A percentile compares a stretch with the other conserved stretches of the same genome.
Conservation (phyloP, 2,797 vertebrate species). For the Sebastes flavidus region DNA sequence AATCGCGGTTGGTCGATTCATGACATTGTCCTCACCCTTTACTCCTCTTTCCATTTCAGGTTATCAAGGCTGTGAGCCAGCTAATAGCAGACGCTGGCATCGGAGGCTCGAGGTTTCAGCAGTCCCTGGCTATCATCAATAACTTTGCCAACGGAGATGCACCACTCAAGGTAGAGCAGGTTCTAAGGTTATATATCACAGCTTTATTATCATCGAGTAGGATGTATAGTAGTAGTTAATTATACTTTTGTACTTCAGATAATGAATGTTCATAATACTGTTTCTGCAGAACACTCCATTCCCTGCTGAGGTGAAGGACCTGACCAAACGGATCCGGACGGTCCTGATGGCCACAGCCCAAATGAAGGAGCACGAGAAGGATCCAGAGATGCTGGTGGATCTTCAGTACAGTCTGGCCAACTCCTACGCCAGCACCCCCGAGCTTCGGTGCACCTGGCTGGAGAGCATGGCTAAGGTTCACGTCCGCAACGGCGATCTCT, state of each 20-base stretch:
- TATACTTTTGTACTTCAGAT: not conserved
- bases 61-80: constrained; percentile 98
- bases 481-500: constrained; percentile 96
- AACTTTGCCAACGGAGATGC: constrained; percentile 98
- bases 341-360: constrained; percentile 99
- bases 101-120: constrained; percentile 96
- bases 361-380: constrained; percentile 99
- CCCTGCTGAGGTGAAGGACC: constrained; percentile 96
- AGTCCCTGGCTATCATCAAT: constrained; percentile 97
- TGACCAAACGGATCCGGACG: constrained; percentile 96
- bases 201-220: not conserved
- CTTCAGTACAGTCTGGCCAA: constrained; percentile 98
- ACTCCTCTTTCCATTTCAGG: constrained; percentile 70
- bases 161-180: constrained; percentile 88
- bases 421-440: constrained; percentile 97
- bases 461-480: constrained; percentile 99
- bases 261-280: not conserved
- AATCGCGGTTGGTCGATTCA: not conserved
- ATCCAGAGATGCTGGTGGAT: constrained; percentile 98
- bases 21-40: not conserved
- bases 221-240: not conserved
- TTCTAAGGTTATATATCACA: not conserved
- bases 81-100: constrained; percentile 97
- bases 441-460: constrained; percentile 97
- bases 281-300: constrained; percentile 90